These are phyloP conservation scores for Strigamia transsilvanica DNA, from an alignment of 2,888 invertebrate species.

Conservation along the genomic window DNA sequence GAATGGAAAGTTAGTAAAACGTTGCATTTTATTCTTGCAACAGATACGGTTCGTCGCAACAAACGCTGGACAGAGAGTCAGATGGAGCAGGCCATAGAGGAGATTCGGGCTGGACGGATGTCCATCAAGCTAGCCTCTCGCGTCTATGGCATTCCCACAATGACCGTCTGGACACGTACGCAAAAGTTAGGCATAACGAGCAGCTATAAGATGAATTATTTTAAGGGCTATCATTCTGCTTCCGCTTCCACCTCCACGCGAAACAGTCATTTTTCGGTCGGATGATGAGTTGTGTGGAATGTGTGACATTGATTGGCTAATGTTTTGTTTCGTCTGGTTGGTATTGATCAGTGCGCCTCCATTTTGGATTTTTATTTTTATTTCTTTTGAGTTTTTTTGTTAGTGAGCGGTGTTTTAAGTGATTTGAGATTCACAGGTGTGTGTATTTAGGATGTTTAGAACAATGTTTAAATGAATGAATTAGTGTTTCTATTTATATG, in stretches of 20 bases:
- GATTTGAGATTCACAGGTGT: neutral
- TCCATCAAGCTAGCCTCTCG: slow-evolving; percentile 54
- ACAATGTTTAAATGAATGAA: neutral
- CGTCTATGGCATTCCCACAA: slow-evolving; percentile 53
- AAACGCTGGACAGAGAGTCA: slow-evolving; percentile 54
- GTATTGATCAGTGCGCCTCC: slow-evolving; percentile 7
- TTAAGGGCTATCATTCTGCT: slow-evolving; percentile 24
- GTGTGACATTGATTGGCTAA: too few relatives aligned
- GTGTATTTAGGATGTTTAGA: slow-evolving; percentile 20
- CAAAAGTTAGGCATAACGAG: slow-evolving; percentile 54
- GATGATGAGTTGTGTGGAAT: neutral
- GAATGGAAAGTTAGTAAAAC: slow-evolving; percentile 1
- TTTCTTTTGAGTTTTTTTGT: slow-evolving; percentile 26
- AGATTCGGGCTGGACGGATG: slow-evolving; percentile 52
- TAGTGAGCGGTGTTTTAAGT: neutral
- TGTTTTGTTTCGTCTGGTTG: neutral
- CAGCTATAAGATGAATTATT: slow-evolving; percentile 44
- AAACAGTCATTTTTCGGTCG: neutral
- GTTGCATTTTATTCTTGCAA: slow-evolving; percentile 53
- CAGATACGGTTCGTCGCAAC: slow-evolving; percentile 51
- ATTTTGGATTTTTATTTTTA: neutral
- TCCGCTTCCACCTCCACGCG: neutral
- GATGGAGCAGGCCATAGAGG: slow-evolving; percentile 54
- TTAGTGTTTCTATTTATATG: slow-evolving; percentile 33
- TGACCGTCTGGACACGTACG: slow-evolving; percentile 54